Percentiles rank a stretch among this genome's conserved stretches.
These are phyloP conservation scores for Aurelia sp. DNA, from an alignment of 30 jellyfish, hydroid and myxozoan genomes.

Conservation along the genomic window DNA sequence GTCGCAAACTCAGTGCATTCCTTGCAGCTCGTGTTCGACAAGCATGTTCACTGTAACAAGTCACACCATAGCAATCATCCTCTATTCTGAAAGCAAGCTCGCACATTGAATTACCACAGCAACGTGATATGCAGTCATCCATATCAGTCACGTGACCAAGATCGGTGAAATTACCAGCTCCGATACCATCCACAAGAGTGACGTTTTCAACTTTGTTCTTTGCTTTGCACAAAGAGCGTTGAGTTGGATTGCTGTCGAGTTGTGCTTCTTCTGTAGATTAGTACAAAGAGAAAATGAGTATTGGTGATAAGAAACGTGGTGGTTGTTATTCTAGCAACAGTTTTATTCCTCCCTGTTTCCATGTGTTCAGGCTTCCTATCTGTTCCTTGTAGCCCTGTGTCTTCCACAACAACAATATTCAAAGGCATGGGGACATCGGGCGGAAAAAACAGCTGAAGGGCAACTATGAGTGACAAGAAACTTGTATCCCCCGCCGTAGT, in stretches of 20 bases:
- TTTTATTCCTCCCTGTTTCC: too few relatives aligned
- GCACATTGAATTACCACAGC: constrained; percentile 85
- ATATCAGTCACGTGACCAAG: constrained; percentile 85
- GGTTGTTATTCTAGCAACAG: too few relatives aligned
- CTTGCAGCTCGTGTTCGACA: constrained; percentile 94
- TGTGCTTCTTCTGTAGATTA: constrained; percentile 46
- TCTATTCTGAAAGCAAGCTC: constrained; percentile 91
- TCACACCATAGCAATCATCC: constrained; percentile 95
- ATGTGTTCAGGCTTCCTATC: too few relatives aligned
- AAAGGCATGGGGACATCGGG: too few relatives aligned
- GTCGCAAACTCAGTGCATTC: constrained; percentile 77
- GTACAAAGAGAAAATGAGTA: not conserved
- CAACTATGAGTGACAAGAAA: too few relatives aligned
- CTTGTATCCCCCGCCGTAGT: too few relatives aligned
- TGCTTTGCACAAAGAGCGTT: constrained; percentile 67
- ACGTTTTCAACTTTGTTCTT: constrained; percentile 67
- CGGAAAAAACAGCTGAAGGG: too few relatives aligned
- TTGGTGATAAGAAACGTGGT: too few relatives aligned
- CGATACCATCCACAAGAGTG: constrained; percentile 92
- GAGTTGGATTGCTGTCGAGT: constrained; percentile 64
- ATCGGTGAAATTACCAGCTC: constrained; percentile 95
- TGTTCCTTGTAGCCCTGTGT: too few relatives aligned
- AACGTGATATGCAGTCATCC: constrained; percentile 89
- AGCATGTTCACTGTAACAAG: constrained; percentile 81
- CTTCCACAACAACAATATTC: too few relatives aligned